These are phyloP conservation scores for Salpingus planirostris DNA, from an alignment of 2,888 invertebrate genomes.

Conservation along the genomic window DNA sequence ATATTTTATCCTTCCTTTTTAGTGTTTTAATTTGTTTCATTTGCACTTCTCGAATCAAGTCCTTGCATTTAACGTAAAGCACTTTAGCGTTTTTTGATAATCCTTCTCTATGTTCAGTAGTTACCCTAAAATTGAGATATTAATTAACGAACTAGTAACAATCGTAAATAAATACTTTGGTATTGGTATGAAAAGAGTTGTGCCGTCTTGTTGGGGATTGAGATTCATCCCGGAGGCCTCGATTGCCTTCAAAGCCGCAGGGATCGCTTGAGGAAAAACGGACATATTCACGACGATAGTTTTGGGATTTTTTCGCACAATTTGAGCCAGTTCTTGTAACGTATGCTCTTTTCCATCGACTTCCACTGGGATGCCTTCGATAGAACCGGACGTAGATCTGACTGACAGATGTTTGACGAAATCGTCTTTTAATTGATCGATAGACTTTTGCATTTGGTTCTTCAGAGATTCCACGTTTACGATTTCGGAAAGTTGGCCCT, in stretches of 20 bases:
- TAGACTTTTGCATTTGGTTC: conserved; percentile 53
- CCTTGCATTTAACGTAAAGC: conserved; percentile 69
- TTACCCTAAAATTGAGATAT: conserved; percentile 60
- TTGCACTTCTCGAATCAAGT: conserved; percentile 66
- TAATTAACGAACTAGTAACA: conserved; percentile 1
- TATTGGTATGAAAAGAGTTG: conserved; percentile 76
- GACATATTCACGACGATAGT: conserved; percentile 75
- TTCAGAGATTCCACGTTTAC: conserved; percentile 62
- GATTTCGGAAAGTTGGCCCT: conserved; percentile 60
- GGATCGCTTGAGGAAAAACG: conserved; percentile 78
- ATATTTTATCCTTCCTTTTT: conserved; percentile 60
- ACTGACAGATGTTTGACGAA: conserved; percentile 72
- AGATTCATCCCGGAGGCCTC: conserved; percentile 78
- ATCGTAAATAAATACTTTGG: conserved; percentile 55
- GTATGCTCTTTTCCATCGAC: conserved; percentile 74
- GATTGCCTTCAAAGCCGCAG: conserved; percentile 67
- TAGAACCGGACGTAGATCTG: conserved; percentile 67
- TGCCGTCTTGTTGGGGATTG: conserved; percentile 92
- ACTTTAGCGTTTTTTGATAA: conserved; percentile 82
- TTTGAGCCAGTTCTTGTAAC: conserved; percentile 81
- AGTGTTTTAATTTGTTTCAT: conserved; percentile 61
- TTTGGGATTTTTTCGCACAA: conserved; percentile 79
- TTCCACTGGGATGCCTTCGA: conserved; percentile 66
- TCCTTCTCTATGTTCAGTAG: conserved; percentile 84
- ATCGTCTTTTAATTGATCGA: conserved; percentile 69